Conservation (phyloP, 2,113 vertebrate genomes). For the Zosterops japonicus region DNA sequence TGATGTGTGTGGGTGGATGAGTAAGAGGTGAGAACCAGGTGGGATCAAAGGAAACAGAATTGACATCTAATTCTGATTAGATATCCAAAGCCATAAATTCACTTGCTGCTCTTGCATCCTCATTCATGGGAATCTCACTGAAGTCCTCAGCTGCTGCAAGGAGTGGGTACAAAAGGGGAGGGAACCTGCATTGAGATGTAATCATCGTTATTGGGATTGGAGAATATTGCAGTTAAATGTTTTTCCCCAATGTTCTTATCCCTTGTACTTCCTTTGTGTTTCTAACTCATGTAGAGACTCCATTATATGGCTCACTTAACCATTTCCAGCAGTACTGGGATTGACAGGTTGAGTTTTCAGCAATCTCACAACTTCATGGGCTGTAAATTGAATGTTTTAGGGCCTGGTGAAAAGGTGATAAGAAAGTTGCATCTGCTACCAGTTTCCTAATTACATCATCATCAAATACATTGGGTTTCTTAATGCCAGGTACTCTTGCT, state of each 20-base stretch:
- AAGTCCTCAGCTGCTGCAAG: not conserved
- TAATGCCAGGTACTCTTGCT: slow-evolving; percentile 10
- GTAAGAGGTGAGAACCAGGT: not conserved
- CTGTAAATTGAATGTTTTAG: slow-evolving; percentile 44
- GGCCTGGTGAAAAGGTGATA: slow-evolving; percentile 33
- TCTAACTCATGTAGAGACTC: not conserved
- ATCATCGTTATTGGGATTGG: not conserved
- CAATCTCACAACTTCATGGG: slow-evolving; percentile 14
- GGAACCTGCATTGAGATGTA: not conserved
- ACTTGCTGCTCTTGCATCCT: not conserved
- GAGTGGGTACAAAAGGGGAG: not conserved
- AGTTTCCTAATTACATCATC: slow-evolving; percentile 34
- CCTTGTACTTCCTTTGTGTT: not conserved
- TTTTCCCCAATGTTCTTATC: not conserved
- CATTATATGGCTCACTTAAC: slow-evolving; percentile 8
- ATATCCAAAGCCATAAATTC: not conserved
- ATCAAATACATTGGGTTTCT: slow-evolving; percentile 7
- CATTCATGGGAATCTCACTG: not conserved
- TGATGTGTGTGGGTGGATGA: not conserved
- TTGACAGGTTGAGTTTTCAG: slow-evolving; percentile 43
- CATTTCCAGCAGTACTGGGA: not conserved
- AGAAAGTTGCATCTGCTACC: slow-evolving; percentile 27
- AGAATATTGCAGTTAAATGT: not conserved
- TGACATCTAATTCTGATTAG: not conserved
- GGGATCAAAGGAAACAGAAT: slow-evolving; percentile 15